These are phyloP conservation scores for Mola mola DNA, from an alignment of 2,113 vertebrate species.

Conservation along the genomic window DNA sequence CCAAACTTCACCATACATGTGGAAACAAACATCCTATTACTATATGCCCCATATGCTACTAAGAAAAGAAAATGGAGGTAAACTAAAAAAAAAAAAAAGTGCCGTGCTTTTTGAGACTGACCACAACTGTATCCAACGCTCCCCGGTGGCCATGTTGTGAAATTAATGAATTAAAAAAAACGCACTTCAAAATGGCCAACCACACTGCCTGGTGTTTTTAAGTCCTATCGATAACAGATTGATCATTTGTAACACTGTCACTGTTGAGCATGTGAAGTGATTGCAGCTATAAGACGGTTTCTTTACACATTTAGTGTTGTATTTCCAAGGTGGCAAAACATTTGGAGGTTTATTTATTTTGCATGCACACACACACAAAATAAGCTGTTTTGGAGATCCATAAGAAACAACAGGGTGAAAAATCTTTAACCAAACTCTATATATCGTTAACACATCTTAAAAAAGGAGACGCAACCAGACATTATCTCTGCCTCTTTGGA, in stretches of 20 bases:
- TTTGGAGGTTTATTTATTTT: not conserved
- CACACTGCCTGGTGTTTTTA: not conserved
- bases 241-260: not conserved
- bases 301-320: not conserved
- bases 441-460: not conserved
- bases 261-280: too few relatives aligned
- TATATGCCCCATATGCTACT: not conserved
- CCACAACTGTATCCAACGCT: conserved; percentile 2
- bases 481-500: not conserved
- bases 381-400: not conserved
- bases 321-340: not conserved
- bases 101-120: conserved; percentile 22
- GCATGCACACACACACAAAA: conserved; percentile 1
- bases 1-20: conserved; percentile 4
- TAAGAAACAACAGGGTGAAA: not conserved
- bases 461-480: conserved; percentile 5
- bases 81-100: conserved; percentile 8
- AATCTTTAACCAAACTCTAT: not conserved
- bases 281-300: too few relatives aligned
- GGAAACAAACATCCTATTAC: conserved; percentile 6
- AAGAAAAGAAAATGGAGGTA: conserved; percentile 1
- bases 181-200: conserved; percentile 13
- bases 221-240: not conserved
- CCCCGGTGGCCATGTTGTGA: conserved; percentile 5
- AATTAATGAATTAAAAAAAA: conserved; percentile 13